Evolutionary conservation across 2,113 vertebrate species (phyloP).

Genomic region (Egretta garzetta): DNA sequence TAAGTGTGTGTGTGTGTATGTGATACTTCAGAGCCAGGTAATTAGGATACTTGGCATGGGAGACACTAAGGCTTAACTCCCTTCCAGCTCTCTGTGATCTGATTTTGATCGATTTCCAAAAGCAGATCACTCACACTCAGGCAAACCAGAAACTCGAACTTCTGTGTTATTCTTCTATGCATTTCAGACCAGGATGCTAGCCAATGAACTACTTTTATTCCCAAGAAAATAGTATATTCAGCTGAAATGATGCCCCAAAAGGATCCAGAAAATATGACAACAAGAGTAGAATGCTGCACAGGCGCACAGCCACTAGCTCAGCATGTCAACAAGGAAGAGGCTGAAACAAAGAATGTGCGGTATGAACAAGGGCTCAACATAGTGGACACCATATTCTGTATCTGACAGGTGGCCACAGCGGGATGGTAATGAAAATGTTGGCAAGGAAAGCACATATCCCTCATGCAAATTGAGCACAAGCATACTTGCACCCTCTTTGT

Average conservation of each 20-base stretch:
- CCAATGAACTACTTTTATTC: neutral
- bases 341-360: neutral
- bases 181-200: neutral
- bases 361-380: neutral
- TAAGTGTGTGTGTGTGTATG: neutral
- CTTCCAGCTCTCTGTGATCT: conserved; percentile 19
- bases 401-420: conserved; percentile 24
- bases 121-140: conserved; percentile 14
- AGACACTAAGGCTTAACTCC: neutral
- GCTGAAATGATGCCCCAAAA: neutral
- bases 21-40: conserved; percentile 33
- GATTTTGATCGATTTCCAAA: conserved; percentile 51
- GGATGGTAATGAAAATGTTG: conserved; percentile 35
- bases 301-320: neutral
- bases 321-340: neutral
- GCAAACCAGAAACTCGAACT: neutral
- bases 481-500: conserved; percentile 1
- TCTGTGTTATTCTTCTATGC: neutral
- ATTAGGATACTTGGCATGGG: conserved; percentile 13
- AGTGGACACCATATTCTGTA: neutral
- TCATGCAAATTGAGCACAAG: conserved; percentile 34
- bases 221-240: neutral
- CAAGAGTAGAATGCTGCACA: neutral
- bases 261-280: neutral
- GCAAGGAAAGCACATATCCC: conserved; percentile 4